Conservation (phyloP, 2,797 vertebrate genomes). For the Periophthalmus magnuspinnatus region DNA sequence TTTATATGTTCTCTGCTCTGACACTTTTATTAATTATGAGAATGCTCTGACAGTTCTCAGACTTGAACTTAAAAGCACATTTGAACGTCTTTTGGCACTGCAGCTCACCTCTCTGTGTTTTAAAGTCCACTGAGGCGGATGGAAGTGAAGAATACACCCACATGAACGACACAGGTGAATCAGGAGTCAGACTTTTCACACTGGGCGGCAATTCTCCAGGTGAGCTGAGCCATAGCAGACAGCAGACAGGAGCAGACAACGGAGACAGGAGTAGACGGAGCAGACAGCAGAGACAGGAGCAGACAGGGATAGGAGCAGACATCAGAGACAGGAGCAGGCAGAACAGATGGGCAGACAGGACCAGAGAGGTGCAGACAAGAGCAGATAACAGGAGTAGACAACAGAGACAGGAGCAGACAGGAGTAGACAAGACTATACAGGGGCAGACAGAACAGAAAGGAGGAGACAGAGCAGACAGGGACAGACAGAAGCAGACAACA, state of each 20-base stretch:
- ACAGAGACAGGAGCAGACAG: too few relatives aligned
- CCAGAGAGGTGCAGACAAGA: too few relatives aligned
- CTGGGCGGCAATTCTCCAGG: slow-evolving; percentile 61
- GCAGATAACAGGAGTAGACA: too few relatives aligned
- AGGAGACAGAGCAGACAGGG: slow-evolving; percentile 2
- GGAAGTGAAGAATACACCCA: slow-evolving; percentile 67
- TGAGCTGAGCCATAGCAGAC: slow-evolving; percentile 68
- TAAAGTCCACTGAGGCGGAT: slow-evolving; percentile 60
- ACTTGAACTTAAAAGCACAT: slow-evolving; percentile 19
- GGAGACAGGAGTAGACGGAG: too few relatives aligned
- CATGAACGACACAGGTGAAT: slow-evolving; percentile 64
- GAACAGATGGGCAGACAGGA: too few relatives aligned
- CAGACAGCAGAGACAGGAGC: too few relatives aligned
- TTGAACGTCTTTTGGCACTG: slow-evolving; percentile 53
- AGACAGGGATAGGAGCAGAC: too few relatives aligned
- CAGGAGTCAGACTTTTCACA: slow-evolving; percentile 73
- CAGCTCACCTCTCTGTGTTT: slow-evolving; percentile 10
- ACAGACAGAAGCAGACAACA: neutral
- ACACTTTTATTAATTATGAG: slow-evolving; percentile 8
- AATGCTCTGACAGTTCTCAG: slow-evolving; percentile 8
- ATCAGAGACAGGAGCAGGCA: too few relatives aligned
- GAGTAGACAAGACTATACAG: too few relatives aligned
- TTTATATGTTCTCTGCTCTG: neutral
- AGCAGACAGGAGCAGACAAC: too few relatives aligned
- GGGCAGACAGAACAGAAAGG: neutral